Base-by-base conservation (phyloP, 1,140 invertebrate species). In the Diabrotica virgifera region DNA sequence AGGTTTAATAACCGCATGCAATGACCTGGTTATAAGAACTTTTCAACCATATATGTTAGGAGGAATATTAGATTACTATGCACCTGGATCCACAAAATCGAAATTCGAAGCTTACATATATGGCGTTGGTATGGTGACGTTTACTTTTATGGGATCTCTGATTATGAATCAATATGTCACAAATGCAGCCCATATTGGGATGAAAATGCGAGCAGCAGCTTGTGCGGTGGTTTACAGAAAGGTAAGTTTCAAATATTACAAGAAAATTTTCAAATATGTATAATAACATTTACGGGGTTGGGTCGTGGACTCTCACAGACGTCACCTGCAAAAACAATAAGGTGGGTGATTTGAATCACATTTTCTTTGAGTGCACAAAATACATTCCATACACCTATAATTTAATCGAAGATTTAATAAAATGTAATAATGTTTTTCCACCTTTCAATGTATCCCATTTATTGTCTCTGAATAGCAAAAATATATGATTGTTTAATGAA, bases 191-290 rank as follows among this genome's bases (percentile, higher is more conserved):
- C 83, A 85, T 67, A 76, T 82, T 69, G 91, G 91, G 51, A 90
- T 93, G 87, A 89, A 90, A 78, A 85, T 91, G 67, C 83, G 90
- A 64, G 83, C 93, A 40, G 87, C 90, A 0, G 88, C 88, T 76
- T 89, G 87, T 70, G 88, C 89, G 0, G 80, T 94, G 46, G 87
- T 94, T 67, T 94, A 93, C 78, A 85, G 89, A 76, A 94, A 93
- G 83, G 87, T 91, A 79, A 77, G 64, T 65, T 50, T 46, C 11
- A n/a, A n/a, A n/a, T n/a, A n/a, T n/a, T n/a, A n/a, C n/a, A n/a
- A n/a, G n/a, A n/a, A n/a, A n/a, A n/a, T n/a, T n/a, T n/a, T n/a
- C n/a, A n/a, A n/a, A n/a, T n/a, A n/a, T n/a, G n/a, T n/a, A n/a
- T n/a, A n/a, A n/a, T n/a, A n/a, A n/a, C n/a, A n/a, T n/a, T n/a